Evolutionary conservation across 2,888 invertebrate species (phyloP), one percentile per base, ranked within the genome.

Genomic region (Morinoia aosen): DNA sequence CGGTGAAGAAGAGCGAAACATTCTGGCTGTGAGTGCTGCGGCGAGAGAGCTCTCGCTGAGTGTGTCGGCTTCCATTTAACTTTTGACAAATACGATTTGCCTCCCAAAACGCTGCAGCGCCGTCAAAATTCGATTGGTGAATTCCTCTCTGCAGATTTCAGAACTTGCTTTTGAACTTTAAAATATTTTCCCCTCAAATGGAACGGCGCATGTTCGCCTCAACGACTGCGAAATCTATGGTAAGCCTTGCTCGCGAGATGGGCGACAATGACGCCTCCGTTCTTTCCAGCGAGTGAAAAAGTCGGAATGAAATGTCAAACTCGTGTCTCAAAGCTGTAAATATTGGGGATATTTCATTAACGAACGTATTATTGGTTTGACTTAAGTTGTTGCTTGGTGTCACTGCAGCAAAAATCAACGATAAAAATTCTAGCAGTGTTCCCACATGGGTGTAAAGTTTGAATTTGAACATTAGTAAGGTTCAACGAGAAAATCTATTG

Each of bases 31-130:
- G 90, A 90, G 90, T 90, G 90, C 48, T 90, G 40, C 19, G 90
- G 90, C 90, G 90, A 2, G 33, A 90, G 93, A 93, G 57, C 93
- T 48, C 16, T 57, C 8, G 19, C 12, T 57, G 12, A 57, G 48
- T 93, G 93, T 93, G 93, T 93, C 93, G 93, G 93, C 93, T 93
- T 93, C 93, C 93, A 93, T 93, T 93, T 93, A 93, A 93, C 93
- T 93, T 93, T 48, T 33, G 93, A 57, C 93, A 93, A 93, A 93
- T 93, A 93, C 11, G 93, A 93, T 93, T 93, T 93, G 93, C 93
- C 57, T 93, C 48, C 57, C 93, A 93, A 48, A 93, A 93, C 39
- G 93, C 93, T 56, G 7, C 25, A 10, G 93, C n/a, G 48, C 57
- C n/a, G 56, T 14, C 56, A 57, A 58, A 93, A 93, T 93, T 93